Conservation (phyloP, 2,888 invertebrate genomes). For the Scaptomyza cyrtandrae region DNA sequence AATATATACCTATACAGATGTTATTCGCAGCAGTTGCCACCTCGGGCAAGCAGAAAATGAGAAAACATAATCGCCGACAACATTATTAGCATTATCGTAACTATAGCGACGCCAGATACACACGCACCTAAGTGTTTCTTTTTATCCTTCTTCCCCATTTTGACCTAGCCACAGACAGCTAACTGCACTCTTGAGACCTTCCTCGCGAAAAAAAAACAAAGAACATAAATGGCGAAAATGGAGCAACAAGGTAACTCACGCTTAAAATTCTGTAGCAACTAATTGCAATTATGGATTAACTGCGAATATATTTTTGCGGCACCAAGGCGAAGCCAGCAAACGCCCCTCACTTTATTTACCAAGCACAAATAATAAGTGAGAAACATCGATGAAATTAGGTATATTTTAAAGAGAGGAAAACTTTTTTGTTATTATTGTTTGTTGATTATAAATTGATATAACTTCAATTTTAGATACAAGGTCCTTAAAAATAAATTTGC, state of each 20-base stretch:
- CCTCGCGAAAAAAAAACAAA: too few species aligned
- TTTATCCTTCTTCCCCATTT: neutral
- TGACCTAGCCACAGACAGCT: neutral
- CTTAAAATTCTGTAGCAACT: constrained; percentile 45
- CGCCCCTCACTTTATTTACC: constrained; percentile 8
- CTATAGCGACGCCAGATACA: constrained; percentile 18
- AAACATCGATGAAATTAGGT: neutral
- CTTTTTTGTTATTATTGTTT: too few species aligned
- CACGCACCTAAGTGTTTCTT: neutral
- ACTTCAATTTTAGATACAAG: neutral
- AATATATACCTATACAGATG: too few species aligned
- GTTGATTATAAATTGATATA: neutral
- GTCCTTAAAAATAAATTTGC: neutral
- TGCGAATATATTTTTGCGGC: constrained; percentile 33
- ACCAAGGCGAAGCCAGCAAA: neutral
- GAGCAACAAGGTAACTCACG: constrained; percentile 37
- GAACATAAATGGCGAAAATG: constrained; percentile 9
- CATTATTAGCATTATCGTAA: constrained; percentile 47
- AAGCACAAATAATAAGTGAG: neutral
- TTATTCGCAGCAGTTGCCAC: constrained; percentile 12
- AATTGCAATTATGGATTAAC: constrained; percentile 63
- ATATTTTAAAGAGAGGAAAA: neutral
- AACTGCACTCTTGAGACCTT: constrained; percentile 16
- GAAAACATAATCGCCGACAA: constrained; percentile 41
- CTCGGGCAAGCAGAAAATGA: constrained; percentile 14